These are phyloP conservation scores for Oeneis ivallda DNA, from an alignment of 2,888 invertebrate species.

Conservation along the genomic window DNA sequence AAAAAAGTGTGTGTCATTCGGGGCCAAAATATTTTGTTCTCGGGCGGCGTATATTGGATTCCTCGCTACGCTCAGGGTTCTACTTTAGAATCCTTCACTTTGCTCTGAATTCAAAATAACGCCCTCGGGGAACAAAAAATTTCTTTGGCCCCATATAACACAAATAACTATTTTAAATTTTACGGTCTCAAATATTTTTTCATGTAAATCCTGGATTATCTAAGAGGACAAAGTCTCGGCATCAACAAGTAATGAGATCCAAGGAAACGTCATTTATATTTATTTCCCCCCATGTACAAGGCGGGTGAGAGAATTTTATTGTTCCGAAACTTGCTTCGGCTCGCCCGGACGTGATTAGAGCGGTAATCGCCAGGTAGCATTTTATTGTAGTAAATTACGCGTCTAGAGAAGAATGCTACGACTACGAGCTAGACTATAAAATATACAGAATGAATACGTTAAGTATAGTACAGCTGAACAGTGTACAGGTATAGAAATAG, in stretches of 20 bases:
- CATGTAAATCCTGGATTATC: neutral
- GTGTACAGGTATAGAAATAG: too few species aligned
- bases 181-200: too few species aligned
- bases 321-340: conserved; percentile 24
- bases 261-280: conserved; percentile 29
- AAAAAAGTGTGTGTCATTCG: too few species aligned
- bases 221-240: neutral
- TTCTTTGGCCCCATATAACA: too few species aligned
- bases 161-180: too few species aligned
- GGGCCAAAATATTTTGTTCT: too few species aligned
- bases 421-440: neutral
- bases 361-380: conserved; percentile 1
- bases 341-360: conserved; percentile 21
- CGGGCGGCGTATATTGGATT: too few species aligned
- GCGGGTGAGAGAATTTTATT: conserved; percentile 29
- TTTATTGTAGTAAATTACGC: conserved; percentile 8
- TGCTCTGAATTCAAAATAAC: too few species aligned
- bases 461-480: too few species aligned
- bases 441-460: neutral
- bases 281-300: conserved; percentile 29
- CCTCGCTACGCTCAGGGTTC: too few species aligned
- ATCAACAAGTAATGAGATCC: conserved; percentile 2
- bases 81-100: too few species aligned
- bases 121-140: too few species aligned
- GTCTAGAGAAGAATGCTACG: conserved; percentile 5